Evolutionary conservation across 2,113 vertebrate genomes (phyloP).

Genomic region (Oryzias curvinotus): DNA sequence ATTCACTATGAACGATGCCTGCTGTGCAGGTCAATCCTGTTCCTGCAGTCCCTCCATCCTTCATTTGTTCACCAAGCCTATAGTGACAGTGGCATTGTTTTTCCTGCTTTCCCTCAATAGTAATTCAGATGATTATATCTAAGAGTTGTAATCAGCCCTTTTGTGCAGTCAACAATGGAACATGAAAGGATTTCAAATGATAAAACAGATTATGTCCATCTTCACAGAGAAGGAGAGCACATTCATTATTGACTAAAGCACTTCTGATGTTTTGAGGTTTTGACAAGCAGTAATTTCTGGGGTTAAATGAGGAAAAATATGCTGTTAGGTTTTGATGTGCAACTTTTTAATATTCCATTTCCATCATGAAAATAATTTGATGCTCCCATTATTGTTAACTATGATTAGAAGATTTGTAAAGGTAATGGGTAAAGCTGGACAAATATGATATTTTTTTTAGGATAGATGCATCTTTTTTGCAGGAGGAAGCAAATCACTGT

Average conservation of each 20-base stretch:
- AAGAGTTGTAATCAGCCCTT: constrained; percentile 3
- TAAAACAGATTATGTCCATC: constrained; percentile 9
- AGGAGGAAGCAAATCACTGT: constrained; percentile 1
- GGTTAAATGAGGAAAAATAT: constrained; percentile 19
- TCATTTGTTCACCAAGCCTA: constrained; percentile 3
- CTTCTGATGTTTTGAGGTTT: constrained; percentile 7
- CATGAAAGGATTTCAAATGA: constrained; percentile 24
- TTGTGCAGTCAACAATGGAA: constrained; percentile 1
- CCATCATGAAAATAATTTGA: constrained; percentile 7
- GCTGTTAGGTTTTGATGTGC: constrained; percentile 18
- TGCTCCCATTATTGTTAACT: constrained; percentile 2
- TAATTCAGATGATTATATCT: constrained; percentile 2
- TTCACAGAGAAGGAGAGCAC: neutral
- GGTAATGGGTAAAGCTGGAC: constrained; percentile 1
- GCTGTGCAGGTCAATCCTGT: constrained; percentile 29
- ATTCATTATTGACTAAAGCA: constrained; percentile 2
- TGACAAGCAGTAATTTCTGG: constrained; percentile 19
- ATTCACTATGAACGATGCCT: constrained; percentile 23
- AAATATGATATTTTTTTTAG: neutral
- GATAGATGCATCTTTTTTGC: constrained; percentile 4
- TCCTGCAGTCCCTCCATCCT: constrained; percentile 32
- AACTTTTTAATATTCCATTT: constrained; percentile 5
- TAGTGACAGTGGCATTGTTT: constrained; percentile 12
- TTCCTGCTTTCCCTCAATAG: constrained; percentile 19
- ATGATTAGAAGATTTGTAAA: constrained; percentile 9